Conservation (phyloP, 2,888 invertebrate genomes). For the Bellardia pandia region DNA sequence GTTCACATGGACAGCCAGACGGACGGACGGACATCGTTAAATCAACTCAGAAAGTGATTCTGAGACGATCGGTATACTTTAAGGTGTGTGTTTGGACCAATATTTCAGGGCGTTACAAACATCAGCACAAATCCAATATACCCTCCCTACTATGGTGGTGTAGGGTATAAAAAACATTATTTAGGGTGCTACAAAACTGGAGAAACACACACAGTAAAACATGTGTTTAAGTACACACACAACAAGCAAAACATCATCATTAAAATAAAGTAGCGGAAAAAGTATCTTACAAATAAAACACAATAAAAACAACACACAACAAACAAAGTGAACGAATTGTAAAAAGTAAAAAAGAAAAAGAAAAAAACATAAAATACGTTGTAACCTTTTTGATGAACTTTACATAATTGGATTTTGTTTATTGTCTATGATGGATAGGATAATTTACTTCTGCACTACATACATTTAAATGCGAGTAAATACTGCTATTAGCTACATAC, state of each 20-base stretch:
- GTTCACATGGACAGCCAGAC: too few species aligned
- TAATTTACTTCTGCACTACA: constrained; percentile 31
- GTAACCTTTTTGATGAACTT: constrained; percentile 71
- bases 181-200: constrained; percentile 18
- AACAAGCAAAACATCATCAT: constrained; percentile 50
- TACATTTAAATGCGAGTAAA: neutral
- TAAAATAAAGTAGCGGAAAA: constrained; percentile 65
- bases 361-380: constrained; percentile 39
- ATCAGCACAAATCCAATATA: too few species aligned
- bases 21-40: too few species aligned
- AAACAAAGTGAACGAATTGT: constrained; percentile 8
- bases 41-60: too few species aligned
- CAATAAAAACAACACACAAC: constrained; percentile 9
- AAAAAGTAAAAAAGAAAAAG: constrained; percentile 26
- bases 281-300: constrained; percentile 44
- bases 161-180: constrained; percentile 6
- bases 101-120: too few species aligned
- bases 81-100: too few species aligned
- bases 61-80: too few species aligned
- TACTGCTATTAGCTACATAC: neutral
- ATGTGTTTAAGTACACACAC: constrained; percentile 42
- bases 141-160: too few species aligned
- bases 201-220: constrained; percentile 14
- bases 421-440: constrained; percentile 51
- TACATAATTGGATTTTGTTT: constrained; percentile 72